Evolutionary conservation across 1,140 invertebrate species (phyloP).

Genomic region (Stegodyphus dumicola): DNA sequence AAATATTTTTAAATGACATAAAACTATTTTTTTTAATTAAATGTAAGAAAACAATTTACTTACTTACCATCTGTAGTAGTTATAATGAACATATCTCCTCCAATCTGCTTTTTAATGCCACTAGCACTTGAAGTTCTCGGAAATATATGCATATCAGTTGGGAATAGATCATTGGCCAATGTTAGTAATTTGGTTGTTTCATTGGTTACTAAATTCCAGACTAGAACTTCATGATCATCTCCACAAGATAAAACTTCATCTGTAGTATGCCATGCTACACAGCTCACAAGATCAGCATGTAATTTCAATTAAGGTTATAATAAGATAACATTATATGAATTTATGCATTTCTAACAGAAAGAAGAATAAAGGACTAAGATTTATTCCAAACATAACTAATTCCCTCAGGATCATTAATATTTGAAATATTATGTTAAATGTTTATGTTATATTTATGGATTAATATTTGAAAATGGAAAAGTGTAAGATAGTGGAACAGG

Average conservation of each 20-base stretch:
- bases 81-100: conserved; percentile 84
- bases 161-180: conserved; percentile 84
- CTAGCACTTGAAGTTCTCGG: conserved; percentile 70
- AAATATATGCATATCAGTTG: conserved; percentile 89
- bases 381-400: no score
- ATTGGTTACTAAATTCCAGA: conserved; percentile 85
- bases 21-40: no score
- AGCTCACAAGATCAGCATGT: conserved; percentile 82
- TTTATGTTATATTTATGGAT: no score
- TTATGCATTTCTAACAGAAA: no score
- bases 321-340: no score
- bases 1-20: no score
- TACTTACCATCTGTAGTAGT: conserved; percentile 85
- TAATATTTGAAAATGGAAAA: no score
- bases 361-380: no score
- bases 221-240: conserved; percentile 90
- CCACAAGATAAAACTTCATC: conserved; percentile 93
- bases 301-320: neutral
- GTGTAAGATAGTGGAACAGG: no score
- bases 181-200: conserved; percentile 82
- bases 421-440: no score
- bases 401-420: no score
- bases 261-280: conserved; percentile 89
- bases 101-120: conserved; percentile 76
- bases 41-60: neutral